Percentiles rank a stretch among this genome's conserved stretches.
Conservation (phyloP, 2,113 vertebrate species). For the Colossoma macropomum region DNA sequence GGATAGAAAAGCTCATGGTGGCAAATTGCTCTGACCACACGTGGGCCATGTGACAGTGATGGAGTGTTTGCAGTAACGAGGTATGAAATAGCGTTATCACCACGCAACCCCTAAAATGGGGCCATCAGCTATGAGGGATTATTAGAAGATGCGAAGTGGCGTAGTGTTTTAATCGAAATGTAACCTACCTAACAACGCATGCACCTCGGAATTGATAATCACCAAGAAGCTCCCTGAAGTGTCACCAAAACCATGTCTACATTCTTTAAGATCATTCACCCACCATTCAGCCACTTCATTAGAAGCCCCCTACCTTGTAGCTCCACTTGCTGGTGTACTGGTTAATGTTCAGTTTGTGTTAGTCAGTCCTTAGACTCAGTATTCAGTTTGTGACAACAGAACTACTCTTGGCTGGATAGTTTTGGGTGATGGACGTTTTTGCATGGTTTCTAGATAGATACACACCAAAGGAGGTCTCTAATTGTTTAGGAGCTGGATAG, state of each 20-base stretch:
- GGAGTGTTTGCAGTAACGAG: not conserved
- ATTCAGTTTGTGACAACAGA: too few relatives aligned
- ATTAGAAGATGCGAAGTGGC: not conserved
- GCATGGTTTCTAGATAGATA: too few relatives aligned
- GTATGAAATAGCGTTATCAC: not conserved
- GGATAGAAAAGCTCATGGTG: not conserved
- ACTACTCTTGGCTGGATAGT: too few relatives aligned
- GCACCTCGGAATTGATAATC: not conserved
- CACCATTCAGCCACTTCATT: too few relatives aligned
- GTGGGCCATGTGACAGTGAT: constrained; percentile 5
- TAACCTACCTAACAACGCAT: not conserved
- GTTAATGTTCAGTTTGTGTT: too few relatives aligned
- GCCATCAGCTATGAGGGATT: not conserved
- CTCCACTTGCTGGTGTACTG: too few relatives aligned
- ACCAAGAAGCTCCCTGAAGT: not conserved
- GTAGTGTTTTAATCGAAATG: not conserved
- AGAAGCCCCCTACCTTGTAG: not conserved
- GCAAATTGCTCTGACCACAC: not conserved
- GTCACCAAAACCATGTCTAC: not conserved
- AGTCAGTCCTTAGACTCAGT: too few relatives aligned
- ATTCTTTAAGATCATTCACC: not conserved
- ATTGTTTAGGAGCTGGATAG: too few relatives aligned
- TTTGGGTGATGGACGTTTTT: too few relatives aligned
- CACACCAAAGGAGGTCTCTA: too few relatives aligned
- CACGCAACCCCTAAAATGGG: not conserved